phyloP scores from a whole-genome alignment of 2,797 vertebrate genomes.

The Myiotriccus ornatus region DNA sequence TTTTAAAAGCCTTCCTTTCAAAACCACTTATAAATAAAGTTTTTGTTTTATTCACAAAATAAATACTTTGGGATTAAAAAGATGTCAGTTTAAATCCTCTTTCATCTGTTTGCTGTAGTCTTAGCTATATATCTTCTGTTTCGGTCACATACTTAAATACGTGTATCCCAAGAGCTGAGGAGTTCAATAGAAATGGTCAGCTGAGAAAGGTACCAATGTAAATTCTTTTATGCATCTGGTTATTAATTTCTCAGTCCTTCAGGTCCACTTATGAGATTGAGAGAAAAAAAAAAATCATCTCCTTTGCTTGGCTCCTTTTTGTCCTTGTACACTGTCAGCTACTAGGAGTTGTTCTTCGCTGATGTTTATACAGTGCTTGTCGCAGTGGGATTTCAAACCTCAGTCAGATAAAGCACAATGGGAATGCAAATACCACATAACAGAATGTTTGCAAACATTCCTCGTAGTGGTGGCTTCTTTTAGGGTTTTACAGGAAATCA shows the following conservation, averaged over 20 bases:
- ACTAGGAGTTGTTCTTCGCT: not conserved
- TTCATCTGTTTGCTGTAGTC: not conserved
- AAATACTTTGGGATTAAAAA: not conserved
- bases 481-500: constrained; percentile 8
- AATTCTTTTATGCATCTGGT: not conserved
- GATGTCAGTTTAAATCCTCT: not conserved
- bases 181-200: not conserved
- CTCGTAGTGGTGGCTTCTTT: not conserved
- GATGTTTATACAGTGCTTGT: not conserved
- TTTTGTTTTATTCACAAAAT: not conserved
- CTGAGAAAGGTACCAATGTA: not conserved
- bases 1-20: not conserved
- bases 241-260: not conserved
- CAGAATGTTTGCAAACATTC: constrained; percentile 15
- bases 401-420: not conserved
- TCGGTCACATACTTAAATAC: not conserved
- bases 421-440: not conserved
- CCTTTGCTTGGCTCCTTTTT: not conserved
- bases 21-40: not conserved
- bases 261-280: not conserved
- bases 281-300: not conserved
- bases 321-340: not conserved
- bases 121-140: not conserved
- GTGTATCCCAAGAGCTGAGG: not conserved
- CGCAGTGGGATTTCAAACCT: not conserved